phyloP scores from a whole-genome alignment of 2,797 vertebrate genomes.

The Smutsia temminckii region DNA sequence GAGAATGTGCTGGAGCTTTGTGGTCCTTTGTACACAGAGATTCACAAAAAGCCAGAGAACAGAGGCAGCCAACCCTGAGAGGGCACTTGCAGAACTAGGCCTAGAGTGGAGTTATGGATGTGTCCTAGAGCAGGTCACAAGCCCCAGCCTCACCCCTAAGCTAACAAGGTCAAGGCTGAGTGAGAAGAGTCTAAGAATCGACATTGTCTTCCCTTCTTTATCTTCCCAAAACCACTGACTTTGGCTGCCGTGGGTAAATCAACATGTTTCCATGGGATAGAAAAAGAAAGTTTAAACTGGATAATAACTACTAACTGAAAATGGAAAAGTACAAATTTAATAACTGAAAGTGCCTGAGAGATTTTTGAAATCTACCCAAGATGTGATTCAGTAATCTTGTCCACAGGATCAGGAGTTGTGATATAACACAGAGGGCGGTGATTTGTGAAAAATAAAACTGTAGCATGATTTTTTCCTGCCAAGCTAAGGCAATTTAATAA shows the following conservation, averaged over 20 bases:
- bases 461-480: background rate
- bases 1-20: background rate
- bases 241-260: background rate
- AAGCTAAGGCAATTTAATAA: background rate
- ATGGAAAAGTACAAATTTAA: slow-evolving; percentile 52
- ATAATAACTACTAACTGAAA: background rate
- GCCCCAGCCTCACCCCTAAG: too few species aligned
- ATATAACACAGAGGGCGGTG: background rate
- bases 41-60: background rate
- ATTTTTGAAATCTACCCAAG: slow-evolving; percentile 48
- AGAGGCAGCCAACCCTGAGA: background rate
- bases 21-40: background rate
- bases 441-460: background rate
- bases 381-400: slow-evolving; percentile 28
- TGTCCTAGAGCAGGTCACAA: background rate
- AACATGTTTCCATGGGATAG: background rate
- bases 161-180: background rate
- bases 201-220: background rate
- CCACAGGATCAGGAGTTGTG: background rate
- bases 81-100: background rate
- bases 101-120: background rate
- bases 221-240: background rate
- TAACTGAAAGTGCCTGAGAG: background rate
- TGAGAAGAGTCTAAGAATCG: background rate
- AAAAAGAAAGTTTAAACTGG: background rate